Base-by-base conservation (phyloP, 2,797 vertebrate species). In the Falco novaeseelandiae region DNA sequence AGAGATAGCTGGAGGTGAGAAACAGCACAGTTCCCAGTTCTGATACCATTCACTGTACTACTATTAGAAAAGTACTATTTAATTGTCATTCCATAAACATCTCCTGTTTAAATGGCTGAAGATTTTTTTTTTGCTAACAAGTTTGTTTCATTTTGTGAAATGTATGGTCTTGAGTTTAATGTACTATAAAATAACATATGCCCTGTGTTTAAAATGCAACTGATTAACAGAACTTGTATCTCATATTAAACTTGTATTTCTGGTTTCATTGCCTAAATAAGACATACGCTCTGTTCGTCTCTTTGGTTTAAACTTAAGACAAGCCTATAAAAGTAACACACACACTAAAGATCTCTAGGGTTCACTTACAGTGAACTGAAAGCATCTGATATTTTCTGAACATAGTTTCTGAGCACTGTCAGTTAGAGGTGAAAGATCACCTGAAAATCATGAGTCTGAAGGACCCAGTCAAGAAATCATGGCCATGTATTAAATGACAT, bases 1-100 rank as follows among this genome's bases (percentile, higher is more conserved):
- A 46, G 63, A 89, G 74, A 87, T 80, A 89, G 87, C 87, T 89
- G 29, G 78, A 95, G 63, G 93, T 89, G 92, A 93, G 48, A 90
- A 82, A 70, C 38, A 67, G 40, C 57, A 63, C n/a, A 46, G 78
- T 74, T 91, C 63, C n/a, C 30, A 59, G 32, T 67, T 77, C 67
- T 51, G 18, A 71, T 63, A 85, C 48, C 18, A 72, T 77, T 92
- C 32, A 57, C 29, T 57, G 40, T 71, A 46, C 29, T 90, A 4
- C 76, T 90, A 40, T 61, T 91, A 86, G 40, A 93, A 86, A 88
- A 88, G 25, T 54, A 57, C 16, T 21, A 40, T 71, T 77, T 87
- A 36, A 88, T 90, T 86, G 38, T 63, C 12, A 83, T 94, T 82
- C 55, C 46, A 51, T 49, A 84, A 90, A 17, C 51, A 82, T 54